Percentiles rank a stretch among this genome's conserved stretches.
Conservation (phyloP, 2,797 vertebrate genomes). For the Vireo griseus region DNA sequence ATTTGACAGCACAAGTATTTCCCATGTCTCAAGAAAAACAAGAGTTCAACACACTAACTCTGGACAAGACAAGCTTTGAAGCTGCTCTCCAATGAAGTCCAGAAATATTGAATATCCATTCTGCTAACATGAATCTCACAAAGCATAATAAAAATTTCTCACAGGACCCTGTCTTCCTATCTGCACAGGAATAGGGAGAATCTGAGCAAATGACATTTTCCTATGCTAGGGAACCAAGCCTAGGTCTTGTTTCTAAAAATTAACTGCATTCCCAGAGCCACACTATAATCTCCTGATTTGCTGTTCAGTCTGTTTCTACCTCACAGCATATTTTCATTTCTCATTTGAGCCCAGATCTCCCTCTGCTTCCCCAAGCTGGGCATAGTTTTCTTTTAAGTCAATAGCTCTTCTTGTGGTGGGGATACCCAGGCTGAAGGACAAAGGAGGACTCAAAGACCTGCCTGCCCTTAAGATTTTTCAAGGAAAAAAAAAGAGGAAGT, state of each 20-base stretch:
- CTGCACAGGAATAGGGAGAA: not conserved
- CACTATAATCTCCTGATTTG: not conserved
- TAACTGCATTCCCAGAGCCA: not conserved
- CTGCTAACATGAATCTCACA: not conserved
- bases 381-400: not conserved
- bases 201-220: not conserved
- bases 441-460: not conserved
- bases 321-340: not conserved
- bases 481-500: not conserved
- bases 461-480: not conserved
- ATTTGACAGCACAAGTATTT: not conserved
- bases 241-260: not conserved
- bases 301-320: not conserved
- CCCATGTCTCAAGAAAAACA: not conserved
- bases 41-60: not conserved
- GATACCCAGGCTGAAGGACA: not conserved
- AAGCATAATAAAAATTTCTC: not conserved
- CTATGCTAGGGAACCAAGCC: not conserved
- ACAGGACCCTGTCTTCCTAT: not conserved
- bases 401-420: not conserved
- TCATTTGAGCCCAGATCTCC: fast-evolving
- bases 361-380: not conserved
- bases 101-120: not conserved
- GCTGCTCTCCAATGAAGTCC: not conserved
- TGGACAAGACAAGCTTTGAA: not conserved